Base-by-base conservation (phyloP, 2,113 vertebrate genomes). In the Phylloscopus trochilus region DNA sequence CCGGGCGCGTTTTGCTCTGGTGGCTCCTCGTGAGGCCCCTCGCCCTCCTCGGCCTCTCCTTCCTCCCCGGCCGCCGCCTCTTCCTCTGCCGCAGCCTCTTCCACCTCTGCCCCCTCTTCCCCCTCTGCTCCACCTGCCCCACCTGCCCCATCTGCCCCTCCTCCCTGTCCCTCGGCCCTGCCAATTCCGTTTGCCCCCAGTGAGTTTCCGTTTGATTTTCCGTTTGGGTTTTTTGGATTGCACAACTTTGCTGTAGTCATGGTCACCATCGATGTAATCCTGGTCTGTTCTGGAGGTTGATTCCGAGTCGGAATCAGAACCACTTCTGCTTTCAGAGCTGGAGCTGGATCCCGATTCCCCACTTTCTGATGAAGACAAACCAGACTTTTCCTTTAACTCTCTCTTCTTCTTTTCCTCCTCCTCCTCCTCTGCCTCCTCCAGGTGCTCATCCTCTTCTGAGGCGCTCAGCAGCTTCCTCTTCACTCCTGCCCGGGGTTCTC, bases 201-300 rank as follows among this genome's bases (percentile, higher is more conserved):
- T 39, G 49, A 96, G 63, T 92, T 98, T 98, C 28, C 97, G 97
- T 90, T 97, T 98, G 35, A 97, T 94, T 70, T 98, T 98, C 41
- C 98, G 95, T 53, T 97, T 98, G 37, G 97, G 97, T 13, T 98
- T 96, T 75, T 95, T 98, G 27, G 98, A 98, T 93, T 98, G 97
- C 77, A 98, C 98, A 4, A 98, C 98, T 98, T 99, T 99, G 97
- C 99, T 99, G 97, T 99, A 99, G 98, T 99, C 99, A 23, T 99
- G 99, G 92, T 99, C 99, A 18, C 99, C 99, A 3, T 99, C 99
- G 23, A 98, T 97, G 37, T 99, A 99, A 96, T 99, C 98, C 97
- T 98, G 99, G 69, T 99, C 99, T 20, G 98, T 98, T 39, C 98
- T 98, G 10, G 98, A 98, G 47, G 98, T 98, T 2, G 98, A 97